Evolutionary conservation across 2,797 vertebrate species (phyloP).

Genomic region (Saxicola maurus): DNA sequence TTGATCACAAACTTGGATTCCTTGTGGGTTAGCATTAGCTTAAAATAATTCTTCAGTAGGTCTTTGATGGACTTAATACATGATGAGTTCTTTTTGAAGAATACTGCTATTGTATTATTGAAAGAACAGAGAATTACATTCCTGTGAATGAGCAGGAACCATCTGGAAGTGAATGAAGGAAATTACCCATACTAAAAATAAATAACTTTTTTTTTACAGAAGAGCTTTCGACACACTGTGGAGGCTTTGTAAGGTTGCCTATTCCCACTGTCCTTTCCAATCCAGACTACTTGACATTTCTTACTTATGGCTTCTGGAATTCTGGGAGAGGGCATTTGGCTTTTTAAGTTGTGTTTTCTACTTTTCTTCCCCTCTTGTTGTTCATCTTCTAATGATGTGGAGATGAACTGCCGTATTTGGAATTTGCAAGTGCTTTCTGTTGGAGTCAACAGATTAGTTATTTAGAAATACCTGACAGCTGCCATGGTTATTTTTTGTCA

Average conservation of each 20-base stretch:
- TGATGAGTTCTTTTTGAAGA: background rate
- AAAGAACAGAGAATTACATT: background rate
- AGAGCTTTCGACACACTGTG: background rate
- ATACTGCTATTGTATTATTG: background rate
- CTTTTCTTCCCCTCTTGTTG: background rate
- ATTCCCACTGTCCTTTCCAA: background rate
- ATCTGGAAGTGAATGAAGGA: background rate
- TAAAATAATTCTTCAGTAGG: background rate
- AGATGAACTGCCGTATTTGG: background rate
- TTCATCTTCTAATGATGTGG: background rate
- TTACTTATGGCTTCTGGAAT: background rate
- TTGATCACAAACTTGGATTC: background rate
- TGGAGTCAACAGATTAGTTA: background rate
- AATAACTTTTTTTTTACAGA: background rate
- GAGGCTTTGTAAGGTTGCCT: background rate
- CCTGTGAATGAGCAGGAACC: background rate
- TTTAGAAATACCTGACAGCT: background rate
- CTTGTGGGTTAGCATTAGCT: background rate
- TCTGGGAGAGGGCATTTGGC: background rate
- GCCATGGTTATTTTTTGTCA: background rate
- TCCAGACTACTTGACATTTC: background rate
- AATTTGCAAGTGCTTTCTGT: background rate
- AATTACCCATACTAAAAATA: background rate
- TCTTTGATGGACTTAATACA: background rate
- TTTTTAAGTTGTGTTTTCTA: background rate